phyloP scores from a whole-genome alignment of 2,797 vertebrate genomes.

The Sphaeramia orbicularis region DNA sequence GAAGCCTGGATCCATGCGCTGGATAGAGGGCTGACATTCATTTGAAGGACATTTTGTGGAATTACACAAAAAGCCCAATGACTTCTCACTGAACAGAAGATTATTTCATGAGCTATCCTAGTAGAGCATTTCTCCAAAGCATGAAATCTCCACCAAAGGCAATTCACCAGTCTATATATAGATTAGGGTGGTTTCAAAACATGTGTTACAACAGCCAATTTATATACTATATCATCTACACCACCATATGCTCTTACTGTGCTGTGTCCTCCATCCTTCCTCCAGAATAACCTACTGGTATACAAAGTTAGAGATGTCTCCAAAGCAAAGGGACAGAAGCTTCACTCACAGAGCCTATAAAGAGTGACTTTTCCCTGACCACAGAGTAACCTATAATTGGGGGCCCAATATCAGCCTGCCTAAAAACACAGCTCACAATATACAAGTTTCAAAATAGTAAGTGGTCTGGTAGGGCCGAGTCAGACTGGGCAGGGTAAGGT shows the following conservation, averaged over 20 bases:
- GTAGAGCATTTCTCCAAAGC: constrained; percentile 34
- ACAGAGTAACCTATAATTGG: constrained; percentile 82
- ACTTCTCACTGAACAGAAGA: constrained; percentile 33
- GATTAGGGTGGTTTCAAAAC: constrained; percentile 54
- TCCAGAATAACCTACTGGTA: constrained; percentile 22
- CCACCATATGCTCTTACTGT: constrained; percentile 1
- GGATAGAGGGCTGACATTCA: constrained; percentile 38
- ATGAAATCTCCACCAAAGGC: constrained; percentile 62
- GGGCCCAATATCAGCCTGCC: constrained; percentile 70
- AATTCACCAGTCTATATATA: constrained; percentile 65
- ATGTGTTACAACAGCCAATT: not conserved
- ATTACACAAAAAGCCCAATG: constrained; percentile 32
- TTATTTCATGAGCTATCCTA: constrained; percentile 36
- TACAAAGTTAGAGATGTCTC: constrained; percentile 59
- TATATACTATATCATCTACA: not conserved
- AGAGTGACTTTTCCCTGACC: constrained; percentile 75
- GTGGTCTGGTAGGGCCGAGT: constrained; percentile 58
- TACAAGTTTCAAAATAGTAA: constrained; percentile 76
- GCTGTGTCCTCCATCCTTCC: constrained; percentile 35
- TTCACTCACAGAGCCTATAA: constrained; percentile 58
- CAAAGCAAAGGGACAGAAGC: constrained; percentile 38
- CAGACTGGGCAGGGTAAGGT: constrained; percentile 54
- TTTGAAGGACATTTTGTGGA: constrained; percentile 45
- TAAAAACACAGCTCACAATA: constrained; percentile 74
- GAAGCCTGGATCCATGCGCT: constrained; percentile 16